Conservation (phyloP, 2,797 vertebrate species). For the Pseudochirops cupreus region DNA sequence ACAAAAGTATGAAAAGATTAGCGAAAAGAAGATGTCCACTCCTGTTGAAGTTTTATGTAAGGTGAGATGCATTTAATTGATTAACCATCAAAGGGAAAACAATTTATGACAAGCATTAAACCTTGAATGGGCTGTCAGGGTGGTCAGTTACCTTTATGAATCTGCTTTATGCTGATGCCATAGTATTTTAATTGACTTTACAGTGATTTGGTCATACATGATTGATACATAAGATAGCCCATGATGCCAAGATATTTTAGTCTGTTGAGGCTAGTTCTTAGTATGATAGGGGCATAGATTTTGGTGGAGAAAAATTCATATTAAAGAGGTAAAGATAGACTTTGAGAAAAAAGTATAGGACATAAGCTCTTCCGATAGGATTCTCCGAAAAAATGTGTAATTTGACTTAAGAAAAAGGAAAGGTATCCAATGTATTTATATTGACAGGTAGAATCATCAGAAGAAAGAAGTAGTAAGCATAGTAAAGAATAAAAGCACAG, state of each 20-base stretch:
- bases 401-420: conserved; percentile 15
- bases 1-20: conserved; percentile 99
- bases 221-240: not conserved
- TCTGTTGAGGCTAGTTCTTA: not conserved
- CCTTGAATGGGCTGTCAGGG: not conserved
- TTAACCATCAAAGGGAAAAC: not conserved
- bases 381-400: conserved; percentile 13
- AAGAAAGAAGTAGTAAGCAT: not conserved
- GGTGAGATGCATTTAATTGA: conserved; percentile 85
- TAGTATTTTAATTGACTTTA: not conserved
- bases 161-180: not conserved
- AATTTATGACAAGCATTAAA: not conserved
- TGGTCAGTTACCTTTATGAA: not conserved
- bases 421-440: not conserved
- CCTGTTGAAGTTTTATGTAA: conserved; percentile 99
- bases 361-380: not conserved
- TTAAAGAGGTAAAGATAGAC: not conserved
- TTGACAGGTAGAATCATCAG: not conserved
- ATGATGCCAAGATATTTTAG: not conserved
- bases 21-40: conserved; percentile 99
- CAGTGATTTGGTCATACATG: not conserved
- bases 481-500: not conserved
- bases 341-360: not conserved
- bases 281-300: not conserved
- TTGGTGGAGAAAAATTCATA: not conserved